A percentile compares a stretch with the other conserved stretches of the same genome.
Evolutionary conservation across 2,888 invertebrate species (phyloP).

Genomic region (Acrocyrtus sp.): DNA sequence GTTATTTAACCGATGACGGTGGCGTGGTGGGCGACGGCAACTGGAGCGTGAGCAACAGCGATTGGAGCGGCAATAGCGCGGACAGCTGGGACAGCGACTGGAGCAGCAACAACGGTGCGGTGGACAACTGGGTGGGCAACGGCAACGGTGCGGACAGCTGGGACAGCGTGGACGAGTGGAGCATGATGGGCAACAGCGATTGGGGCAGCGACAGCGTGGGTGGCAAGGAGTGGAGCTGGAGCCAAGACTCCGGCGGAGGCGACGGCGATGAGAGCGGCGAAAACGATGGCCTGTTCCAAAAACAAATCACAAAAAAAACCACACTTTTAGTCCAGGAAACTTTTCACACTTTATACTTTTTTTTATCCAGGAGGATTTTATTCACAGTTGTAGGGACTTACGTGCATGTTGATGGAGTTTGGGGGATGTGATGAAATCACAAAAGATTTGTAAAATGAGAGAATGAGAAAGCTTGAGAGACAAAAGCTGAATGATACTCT

Average conservation of each 20-base stretch:
- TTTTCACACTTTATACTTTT: no score
- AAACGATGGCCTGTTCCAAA: constrained; percentile 12
- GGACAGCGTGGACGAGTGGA: constrained; percentile 2
- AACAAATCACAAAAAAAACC: not conserved
- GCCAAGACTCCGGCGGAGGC: constrained; percentile 16
- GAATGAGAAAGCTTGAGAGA: constrained; percentile 6
- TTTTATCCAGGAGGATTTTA: not conserved
- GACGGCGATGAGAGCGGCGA: constrained; percentile 7
- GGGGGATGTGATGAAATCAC: constrained; percentile 18
- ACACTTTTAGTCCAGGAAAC: not conserved
- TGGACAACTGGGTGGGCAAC: not conserved
- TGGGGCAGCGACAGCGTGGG: constrained; percentile 13
- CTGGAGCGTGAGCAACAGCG: constrained; percentile 15
- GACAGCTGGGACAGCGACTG: constrained; percentile 8
- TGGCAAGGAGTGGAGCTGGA: constrained; percentile 13
- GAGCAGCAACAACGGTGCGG: not conserved
- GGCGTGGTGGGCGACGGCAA: not conserved
- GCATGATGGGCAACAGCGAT: constrained; percentile 13
- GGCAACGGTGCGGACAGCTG: constrained; percentile 7
- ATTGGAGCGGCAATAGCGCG: constrained; percentile 2
- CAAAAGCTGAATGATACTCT: constrained; percentile 17
- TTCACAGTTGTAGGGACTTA: constrained; percentile 14
- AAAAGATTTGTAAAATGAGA: constrained; percentile 7
- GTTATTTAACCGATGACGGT: constrained; percentile 19
- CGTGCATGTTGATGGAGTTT: constrained; percentile 18